These are phyloP conservation scores for Watsonalla cultraria DNA, from an alignment of 2,888 invertebrate species.

Conservation along the genomic window DNA sequence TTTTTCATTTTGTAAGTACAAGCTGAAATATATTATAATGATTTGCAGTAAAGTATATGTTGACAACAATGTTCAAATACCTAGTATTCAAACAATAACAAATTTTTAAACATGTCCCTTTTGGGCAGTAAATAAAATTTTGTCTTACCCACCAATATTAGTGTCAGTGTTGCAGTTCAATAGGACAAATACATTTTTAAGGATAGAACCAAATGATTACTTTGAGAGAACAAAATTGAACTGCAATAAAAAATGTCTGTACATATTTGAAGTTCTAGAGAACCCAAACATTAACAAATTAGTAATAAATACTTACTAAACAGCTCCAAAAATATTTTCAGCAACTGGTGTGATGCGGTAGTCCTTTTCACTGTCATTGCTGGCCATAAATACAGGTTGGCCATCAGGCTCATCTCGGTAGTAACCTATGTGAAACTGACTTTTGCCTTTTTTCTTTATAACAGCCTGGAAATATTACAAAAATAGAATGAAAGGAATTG, in stretches of 20 bases:
- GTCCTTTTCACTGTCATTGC: slow-evolving; percentile 83
- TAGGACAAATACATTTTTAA: neutral
- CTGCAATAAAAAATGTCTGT: no score
- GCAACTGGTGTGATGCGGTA: slow-evolving; percentile 85
- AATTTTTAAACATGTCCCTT: no score
- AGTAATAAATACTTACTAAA: slow-evolving; percentile 86
- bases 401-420: slow-evolving; percentile 90
- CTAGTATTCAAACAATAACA: no score
- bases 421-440: slow-evolving; percentile 92
- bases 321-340: slow-evolving; percentile 88
- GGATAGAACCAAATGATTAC: neutral
- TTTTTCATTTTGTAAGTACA: slow-evolving; percentile 72
- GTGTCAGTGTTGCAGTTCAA: no score
- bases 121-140: no score
- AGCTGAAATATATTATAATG: slow-evolving; percentile 50
- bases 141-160: no score
- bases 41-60: neutral
- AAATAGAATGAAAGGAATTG: neutral
- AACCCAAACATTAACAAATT: no score
- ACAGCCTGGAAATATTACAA: slow-evolving; percentile 76
- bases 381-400: slow-evolving; percentile 86
- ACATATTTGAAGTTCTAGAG: no score
- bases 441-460: slow-evolving; percentile 82
- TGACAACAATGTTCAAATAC: no score
- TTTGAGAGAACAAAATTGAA: no score